Evolutionary conservation across 2,888 invertebrate species (phyloP), one percentile per base, ranked within the genome.

Genomic region (Melanophora roralis): DNA sequence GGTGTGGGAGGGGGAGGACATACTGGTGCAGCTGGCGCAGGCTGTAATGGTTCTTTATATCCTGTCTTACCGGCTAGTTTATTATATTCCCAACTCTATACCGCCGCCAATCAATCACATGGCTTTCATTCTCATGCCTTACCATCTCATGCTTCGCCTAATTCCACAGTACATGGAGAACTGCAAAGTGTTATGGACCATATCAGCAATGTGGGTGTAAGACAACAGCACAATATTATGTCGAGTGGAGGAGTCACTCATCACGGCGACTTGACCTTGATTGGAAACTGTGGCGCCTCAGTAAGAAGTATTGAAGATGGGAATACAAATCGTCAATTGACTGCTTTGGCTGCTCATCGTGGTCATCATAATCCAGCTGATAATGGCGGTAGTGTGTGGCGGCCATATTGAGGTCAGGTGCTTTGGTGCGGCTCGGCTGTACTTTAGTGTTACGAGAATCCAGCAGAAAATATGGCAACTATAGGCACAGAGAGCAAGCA

Each of bases 21-120:
- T 6, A 53, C 78, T 23, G 85, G 85, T 11, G 79, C 84, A 1
- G 82, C 86, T 0, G 85, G 86, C 0, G 87, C 87, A 83, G 94
- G 93, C 84, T 94, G 94, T 86, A 94, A 94, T 88, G 94, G 94
- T 83, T 94, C 94, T 0, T 88, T 94, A 0, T 94, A 94, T 85
- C 95, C 95, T 0, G 96, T 96, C 4, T 90, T 96, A 38, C 96
- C 96, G 1, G 94, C 94, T 1, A 96, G 96, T 84, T 90, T 96
- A 81, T 91, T 96, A 2, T 96, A 96, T 89, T 96, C 96, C 7
- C 96, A 96, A 86, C 89, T 96, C 19, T 96, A 96, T 84, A 95
- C 95, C 3, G 94, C 94, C 0, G 94, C 94, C 47, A 94, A 94
- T 86, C 94, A 94, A 86, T 92, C 92, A 19, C 94, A 94, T 84